Conservation (phyloP, 2,113 vertebrate species). For the Saccopteryx bilineata region DNA sequence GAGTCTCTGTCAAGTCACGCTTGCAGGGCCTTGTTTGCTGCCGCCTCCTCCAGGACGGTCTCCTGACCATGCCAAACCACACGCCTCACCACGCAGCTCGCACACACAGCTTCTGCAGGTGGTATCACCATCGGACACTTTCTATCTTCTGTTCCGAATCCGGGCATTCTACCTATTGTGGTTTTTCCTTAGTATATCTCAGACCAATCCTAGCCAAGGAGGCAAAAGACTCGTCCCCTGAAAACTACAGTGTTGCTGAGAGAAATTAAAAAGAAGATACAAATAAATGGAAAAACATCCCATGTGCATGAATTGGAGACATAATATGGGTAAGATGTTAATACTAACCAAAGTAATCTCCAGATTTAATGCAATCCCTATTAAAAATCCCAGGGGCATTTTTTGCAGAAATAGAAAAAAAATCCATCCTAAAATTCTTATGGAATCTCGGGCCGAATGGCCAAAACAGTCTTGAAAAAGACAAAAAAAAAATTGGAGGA, state of each 20-base stretch:
- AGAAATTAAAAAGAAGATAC: slow-evolving; percentile 44
- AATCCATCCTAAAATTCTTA: slow-evolving; percentile 6
- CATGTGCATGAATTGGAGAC: not conserved
- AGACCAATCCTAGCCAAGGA: not conserved
- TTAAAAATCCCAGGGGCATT: slow-evolving; percentile 3
- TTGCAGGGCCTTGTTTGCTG: not conserved
- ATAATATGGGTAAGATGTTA: slow-evolving; percentile 32
- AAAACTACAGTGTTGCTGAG: slow-evolving; percentile 21
- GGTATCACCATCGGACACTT: not conserved
- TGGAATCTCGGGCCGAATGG: not conserved
- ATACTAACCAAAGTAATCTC: not conserved
- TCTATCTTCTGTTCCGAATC: not conserved
- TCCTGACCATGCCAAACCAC: not conserved
- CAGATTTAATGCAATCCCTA: not conserved
- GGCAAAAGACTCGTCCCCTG: not conserved
- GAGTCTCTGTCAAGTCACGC: not conserved
- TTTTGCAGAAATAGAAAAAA: slow-evolving; percentile 34
- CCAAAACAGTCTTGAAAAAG: not conserved
- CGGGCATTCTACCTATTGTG: not conserved
- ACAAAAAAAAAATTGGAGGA: not conserved
- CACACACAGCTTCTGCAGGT: not conserved
- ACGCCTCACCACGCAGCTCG: not conserved
- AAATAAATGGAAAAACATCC: not conserved
- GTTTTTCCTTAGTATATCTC: not conserved
- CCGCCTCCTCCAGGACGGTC: not conserved